Evolutionary conservation across 2,888 invertebrate species (phyloP).

Genomic region (Eumacrocentrus americanus): DNA sequence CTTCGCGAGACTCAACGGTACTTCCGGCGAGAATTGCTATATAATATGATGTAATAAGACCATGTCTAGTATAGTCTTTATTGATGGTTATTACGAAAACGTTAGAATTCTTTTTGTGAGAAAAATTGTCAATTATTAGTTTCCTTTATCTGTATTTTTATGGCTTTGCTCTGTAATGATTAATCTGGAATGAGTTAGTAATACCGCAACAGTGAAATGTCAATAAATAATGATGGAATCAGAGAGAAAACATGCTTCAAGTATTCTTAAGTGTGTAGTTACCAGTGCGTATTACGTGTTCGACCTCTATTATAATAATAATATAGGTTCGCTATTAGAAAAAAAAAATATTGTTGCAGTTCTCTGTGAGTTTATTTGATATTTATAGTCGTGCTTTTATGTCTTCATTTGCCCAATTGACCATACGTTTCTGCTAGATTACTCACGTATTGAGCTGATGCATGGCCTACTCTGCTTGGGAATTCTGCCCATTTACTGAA

Average conservation of each 20-base stretch:
- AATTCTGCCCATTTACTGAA: conserved; percentile 89
- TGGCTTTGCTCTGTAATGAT: no score
- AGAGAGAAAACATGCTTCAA: no score
- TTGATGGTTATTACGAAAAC: neutral
- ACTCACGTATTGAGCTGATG: conserved; percentile 72
- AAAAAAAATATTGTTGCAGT: no score
- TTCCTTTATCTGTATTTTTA: no score
- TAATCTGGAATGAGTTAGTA: no score
- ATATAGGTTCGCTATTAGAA: no score
- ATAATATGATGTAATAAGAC: neutral
- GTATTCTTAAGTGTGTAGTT: conserved; percentile 33
- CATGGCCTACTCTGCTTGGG: conserved; percentile 58
- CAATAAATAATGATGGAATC: no score
- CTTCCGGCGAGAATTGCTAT: neutral
- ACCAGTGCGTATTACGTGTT: conserved; percentile 14
- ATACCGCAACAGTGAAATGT: no score
- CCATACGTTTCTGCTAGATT: conserved; percentile 66
- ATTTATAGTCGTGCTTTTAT: neutral
- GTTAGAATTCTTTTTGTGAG: neutral
- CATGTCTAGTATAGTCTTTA: no score
- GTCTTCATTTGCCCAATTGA: conserved; percentile 55
- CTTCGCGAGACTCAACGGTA: conserved; percentile 18
- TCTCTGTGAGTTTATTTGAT: neutral
- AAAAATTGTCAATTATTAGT: neutral
- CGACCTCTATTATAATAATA: conserved; percentile 1